These are phyloP conservation scores for Odontamblyopus lacepedii DNA, from an alignment of 2,797 vertebrate species.

Conservation along the genomic window DNA sequence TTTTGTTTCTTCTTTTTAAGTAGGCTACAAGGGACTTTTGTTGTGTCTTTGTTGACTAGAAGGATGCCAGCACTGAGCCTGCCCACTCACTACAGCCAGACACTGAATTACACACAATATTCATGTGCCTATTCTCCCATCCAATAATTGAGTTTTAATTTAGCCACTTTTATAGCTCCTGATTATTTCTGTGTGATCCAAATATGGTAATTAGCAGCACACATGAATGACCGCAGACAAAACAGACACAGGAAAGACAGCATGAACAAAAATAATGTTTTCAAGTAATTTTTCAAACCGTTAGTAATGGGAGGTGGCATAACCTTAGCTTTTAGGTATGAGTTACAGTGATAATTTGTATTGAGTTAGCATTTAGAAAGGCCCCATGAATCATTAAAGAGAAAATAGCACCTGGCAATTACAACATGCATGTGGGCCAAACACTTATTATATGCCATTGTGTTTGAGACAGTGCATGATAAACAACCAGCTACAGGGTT, in stretches of 20 bases:
- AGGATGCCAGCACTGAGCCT: constrained; percentile 32
- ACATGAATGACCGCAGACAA: constrained; percentile 29
- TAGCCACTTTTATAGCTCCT: constrained; percentile 36
- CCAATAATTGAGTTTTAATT: constrained; percentile 25
- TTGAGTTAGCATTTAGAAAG: constrained; percentile 2
- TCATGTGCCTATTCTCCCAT: constrained; percentile 38
- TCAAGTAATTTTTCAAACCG: constrained; percentile 11
- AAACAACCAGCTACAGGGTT: background rate
- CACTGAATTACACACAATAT: constrained; percentile 35
- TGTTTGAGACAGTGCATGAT: constrained; percentile 2
- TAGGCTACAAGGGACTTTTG: constrained; percentile 51
- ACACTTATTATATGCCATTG: constrained; percentile 4
- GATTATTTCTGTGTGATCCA: constrained; percentile 37
- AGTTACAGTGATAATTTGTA: background rate
- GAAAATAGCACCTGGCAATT: constrained; percentile 8
- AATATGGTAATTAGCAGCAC: constrained; percentile 42
- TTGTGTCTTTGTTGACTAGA: constrained; percentile 52
- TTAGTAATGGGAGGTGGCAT: constrained; percentile 9
- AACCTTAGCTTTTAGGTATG: constrained; percentile 8
- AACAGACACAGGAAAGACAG: constrained; percentile 25
- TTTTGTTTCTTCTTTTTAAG: constrained; percentile 33
- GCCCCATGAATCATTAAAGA: constrained; percentile 4
- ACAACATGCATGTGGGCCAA: constrained; percentile 1
- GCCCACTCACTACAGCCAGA: constrained; percentile 42
- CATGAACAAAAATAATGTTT: constrained; percentile 16